Percentiles rank a stretch among this genome's conserved stretches.
phyloP scores from a whole-genome alignment of 2,888 invertebrate species.

The Melinaea menophilus region DNA sequence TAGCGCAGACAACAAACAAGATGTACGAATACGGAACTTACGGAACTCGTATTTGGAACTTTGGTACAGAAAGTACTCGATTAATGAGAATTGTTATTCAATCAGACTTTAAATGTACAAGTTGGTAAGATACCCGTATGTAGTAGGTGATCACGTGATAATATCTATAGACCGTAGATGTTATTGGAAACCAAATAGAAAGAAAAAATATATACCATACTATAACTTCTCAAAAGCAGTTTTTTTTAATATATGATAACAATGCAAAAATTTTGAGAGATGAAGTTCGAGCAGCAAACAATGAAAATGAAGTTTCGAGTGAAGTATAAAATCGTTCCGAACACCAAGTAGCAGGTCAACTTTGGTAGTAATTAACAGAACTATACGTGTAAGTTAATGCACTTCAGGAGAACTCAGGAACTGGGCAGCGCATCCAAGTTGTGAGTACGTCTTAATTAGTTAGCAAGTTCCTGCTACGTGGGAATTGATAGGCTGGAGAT shows the following conservation, averaged over 20 bases:
- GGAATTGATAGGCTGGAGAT: slow-evolving; percentile 31
- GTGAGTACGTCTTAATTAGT: slow-evolving; percentile 39
- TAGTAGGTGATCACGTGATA: too few species aligned
- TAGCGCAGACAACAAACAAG: slow-evolving; percentile 41
- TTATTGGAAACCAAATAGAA: too few species aligned
- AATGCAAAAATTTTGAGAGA: neutral
- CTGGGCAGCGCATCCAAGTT: slow-evolving; percentile 35
- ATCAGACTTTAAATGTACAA: too few species aligned
- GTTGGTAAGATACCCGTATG: too few species aligned
- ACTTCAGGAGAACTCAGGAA: slow-evolving; percentile 23
- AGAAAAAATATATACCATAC: too few species aligned
- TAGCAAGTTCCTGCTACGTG: slow-evolving; percentile 33
- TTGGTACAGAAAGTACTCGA: slow-evolving; percentile 25
- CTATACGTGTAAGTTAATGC: slow-evolving; percentile 21
- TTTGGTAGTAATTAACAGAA: slow-evolving; percentile 23
- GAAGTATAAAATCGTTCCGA: slow-evolving; percentile 4
- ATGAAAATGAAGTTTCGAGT: neutral
- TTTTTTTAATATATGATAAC: neutral
- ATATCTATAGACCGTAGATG: too few species aligned
- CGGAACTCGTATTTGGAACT: slow-evolving; percentile 33
- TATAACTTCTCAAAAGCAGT: neutral
- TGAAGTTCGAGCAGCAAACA: neutral
- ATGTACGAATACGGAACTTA: slow-evolving; percentile 36
- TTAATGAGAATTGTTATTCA: neutral
- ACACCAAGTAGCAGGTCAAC: slow-evolving; percentile 21